Evolutionary conservation across 2,797 vertebrate genomes (phyloP).

Genomic region (Podargus strigoides): DNA sequence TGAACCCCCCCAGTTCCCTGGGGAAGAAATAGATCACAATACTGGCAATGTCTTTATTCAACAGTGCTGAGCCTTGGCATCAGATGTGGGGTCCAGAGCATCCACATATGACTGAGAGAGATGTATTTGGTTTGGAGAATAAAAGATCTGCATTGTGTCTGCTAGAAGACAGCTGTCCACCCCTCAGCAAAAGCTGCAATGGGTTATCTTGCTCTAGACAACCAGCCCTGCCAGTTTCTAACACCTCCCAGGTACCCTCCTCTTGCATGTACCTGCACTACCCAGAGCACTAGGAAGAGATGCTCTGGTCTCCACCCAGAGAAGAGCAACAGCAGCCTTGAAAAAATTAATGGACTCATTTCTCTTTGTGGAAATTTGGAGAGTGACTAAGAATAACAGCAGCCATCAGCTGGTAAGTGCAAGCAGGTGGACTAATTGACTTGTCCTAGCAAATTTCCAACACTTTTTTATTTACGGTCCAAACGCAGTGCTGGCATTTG

Average conservation of each 20-base stretch:
- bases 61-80: accelerated
- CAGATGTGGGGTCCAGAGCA: not conserved
- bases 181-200: not conserved
- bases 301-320: not conserved
- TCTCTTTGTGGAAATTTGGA: not conserved
- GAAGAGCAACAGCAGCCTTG: not conserved
- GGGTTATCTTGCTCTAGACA: not conserved
- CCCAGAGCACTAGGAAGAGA: not conserved
- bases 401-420: not conserved
- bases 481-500: not conserved
- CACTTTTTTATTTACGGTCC: not conserved
- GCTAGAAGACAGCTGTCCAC: not conserved
- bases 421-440: not conserved
- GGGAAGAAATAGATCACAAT: no score
- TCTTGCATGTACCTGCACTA: accelerated
- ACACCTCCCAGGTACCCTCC: not conserved
- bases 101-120: not conserved
- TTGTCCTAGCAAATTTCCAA: not conserved
- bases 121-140: not conserved
- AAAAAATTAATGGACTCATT: not conserved
- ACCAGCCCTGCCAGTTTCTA: not conserved
- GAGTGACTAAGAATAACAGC: not conserved
- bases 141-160: not conserved
- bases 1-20: no score
- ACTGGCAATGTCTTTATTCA: not conserved